Base-by-base conservation (phyloP, 2,113 vertebrate genomes). In the Triplophysa siluroides region DNA sequence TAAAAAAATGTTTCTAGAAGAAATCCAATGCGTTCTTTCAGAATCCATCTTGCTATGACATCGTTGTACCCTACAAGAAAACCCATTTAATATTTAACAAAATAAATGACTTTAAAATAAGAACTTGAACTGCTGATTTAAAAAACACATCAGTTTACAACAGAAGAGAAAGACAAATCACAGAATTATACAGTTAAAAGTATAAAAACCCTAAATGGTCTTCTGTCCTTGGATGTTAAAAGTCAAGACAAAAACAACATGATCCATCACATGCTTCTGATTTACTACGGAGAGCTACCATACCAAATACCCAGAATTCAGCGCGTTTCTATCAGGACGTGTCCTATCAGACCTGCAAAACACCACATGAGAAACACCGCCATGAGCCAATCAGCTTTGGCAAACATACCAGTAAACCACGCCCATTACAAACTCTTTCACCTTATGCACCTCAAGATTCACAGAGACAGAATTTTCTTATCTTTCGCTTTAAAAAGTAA, bases 191-290 rank as follows among this genome's bases (percentile, higher is more conserved):
- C 68, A 43, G 56, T 62, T 74, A 43, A 74, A 74, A 45, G 62
- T 45, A 60, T 18, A 23, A 65, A 54, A 43, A 26, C 45, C 61
- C 43, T 65, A 10, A 54, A 71, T 74, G 69, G 47, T 29, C 64
- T 74, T 8, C 23, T 29, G 73, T 75, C 73, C 70, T 73, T 79
- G 62, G 45, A 24, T 41, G 47, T 6, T 65, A 66, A 65, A 54
- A 56, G 78, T 74, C 78, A 74, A 54, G 54, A 74, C 29, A 71
- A 26, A 45, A 73, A 64, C 11, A 72, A 24, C 23, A 56, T 29
- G 64, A 73, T 71, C 52, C 70, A 80, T 80, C 61, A 66, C n/a
- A n/a, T 41, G 21, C 10, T 23, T 47, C 58, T 23, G 16, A 64
- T 69, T 41, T 29, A 63, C 56, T 26, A 43, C 38, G 26, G 64